Evolutionary conservation across 2,113 vertebrate species (phyloP).

Genomic region (Hipposideros armiger): DNA sequence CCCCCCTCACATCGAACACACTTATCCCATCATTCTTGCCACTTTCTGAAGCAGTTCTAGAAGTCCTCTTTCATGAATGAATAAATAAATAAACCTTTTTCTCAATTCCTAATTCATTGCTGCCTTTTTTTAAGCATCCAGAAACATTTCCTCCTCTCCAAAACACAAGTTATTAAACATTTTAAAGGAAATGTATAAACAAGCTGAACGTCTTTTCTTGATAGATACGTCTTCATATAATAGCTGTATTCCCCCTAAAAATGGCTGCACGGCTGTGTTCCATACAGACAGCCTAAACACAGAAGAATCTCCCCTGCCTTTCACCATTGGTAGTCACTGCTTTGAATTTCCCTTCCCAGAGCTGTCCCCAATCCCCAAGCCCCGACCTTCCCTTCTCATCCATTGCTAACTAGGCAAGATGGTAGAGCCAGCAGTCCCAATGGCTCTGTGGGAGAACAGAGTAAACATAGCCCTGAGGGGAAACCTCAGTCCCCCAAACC

Average conservation of each 20-base stretch:
- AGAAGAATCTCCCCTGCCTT: neutral
- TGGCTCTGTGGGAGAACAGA: no score
- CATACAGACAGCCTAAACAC: neutral
- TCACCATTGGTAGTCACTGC: accelerated
- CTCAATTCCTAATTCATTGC: neutral
- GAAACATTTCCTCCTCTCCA: neutral
- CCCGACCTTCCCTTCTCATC: neutral
- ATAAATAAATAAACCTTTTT: no score
- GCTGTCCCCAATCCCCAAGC: neutral
- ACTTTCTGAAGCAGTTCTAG: no score
- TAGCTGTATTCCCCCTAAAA: neutral
- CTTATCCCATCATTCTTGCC: no score
- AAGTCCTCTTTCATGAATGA: no score
- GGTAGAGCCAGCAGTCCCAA: neutral
- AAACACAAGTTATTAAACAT: neutral
- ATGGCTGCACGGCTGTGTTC: neutral
- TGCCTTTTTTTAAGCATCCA: neutral
- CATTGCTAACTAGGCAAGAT: neutral
- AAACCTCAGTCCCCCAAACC: neutral
- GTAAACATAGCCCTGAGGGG: neutral
- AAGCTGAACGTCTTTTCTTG: neutral
- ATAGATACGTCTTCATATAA: neutral
- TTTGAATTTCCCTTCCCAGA: neutral
- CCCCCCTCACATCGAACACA: no score
- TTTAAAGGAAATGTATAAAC: neutral